Conservation (phyloP, 2,888 invertebrate genomes). For the Cephus pygmeus region DNA sequence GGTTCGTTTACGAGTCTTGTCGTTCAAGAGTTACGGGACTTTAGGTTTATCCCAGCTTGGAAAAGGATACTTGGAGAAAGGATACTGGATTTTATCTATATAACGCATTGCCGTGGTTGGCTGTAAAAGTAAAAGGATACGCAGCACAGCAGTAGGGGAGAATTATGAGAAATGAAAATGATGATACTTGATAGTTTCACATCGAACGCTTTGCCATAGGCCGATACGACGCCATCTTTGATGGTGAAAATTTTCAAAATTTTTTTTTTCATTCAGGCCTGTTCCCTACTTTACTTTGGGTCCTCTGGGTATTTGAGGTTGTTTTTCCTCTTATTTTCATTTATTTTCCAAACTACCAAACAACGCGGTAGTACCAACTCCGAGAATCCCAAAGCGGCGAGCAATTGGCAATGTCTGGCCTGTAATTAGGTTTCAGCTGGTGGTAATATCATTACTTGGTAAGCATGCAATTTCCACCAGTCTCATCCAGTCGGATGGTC, state of each 20-base stretch:
- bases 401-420: constrained; percentile 57
- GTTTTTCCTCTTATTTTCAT: constrained; percentile 13
- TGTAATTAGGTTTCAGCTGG: constrained; percentile 59
- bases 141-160: not conserved
- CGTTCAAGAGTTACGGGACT: not conserved
- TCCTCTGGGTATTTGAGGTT: not conserved
- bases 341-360: constrained; percentile 25
- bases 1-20: not conserved
- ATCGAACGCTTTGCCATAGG: not conserved
- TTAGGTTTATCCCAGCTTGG: not conserved
- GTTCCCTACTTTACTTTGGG: not conserved
- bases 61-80: not conserved
- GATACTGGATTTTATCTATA: not conserved
- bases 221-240: not conserved
- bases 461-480: constrained; percentile 56
- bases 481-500: constrained; percentile 5
- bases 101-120: not conserved
- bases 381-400: constrained; percentile 28
- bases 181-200: not conserved
- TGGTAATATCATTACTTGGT: constrained; percentile 55
- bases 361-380: not conserved
- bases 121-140: not conserved
- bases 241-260: not conserved
- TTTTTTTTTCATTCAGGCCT: not conserved
- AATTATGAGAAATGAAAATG: not conserved